Evolutionary conservation across 2,888 invertebrate species (phyloP), one percentile per base, ranked within the genome.

Genomic region (Zygaena filipendulae): DNA sequence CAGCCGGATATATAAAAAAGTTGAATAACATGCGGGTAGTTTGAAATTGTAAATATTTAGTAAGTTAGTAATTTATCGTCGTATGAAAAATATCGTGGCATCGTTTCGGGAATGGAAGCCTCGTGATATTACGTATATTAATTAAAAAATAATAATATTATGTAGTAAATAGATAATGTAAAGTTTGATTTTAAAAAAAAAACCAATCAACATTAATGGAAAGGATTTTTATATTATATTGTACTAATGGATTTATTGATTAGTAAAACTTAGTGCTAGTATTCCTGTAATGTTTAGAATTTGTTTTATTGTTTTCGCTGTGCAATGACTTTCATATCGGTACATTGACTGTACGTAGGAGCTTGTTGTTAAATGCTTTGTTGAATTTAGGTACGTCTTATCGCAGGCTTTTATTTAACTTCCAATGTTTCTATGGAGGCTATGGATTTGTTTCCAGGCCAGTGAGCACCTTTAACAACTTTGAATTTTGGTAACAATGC

Each of bases 81-180:
- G 52, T 54, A 56, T 57, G 54, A 57, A 52, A 54, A 50, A 49
- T 51, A 70, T 67, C 75, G 74, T 61, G 77, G 75, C 75, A 59
- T 57, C 63, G 51, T 63, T 64, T 52, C n/a, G 54, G 61, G 61
- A 63, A 61, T 59, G 56, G 56, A 62, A 44, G 74, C 79, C 77
- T 71, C 79, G 79, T 79, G 79, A 79, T 79, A 79, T 77, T 74
- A n/a, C n/a, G n/a, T n/a, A n/a, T n/a, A 72, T 68, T 62, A 74
- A 72, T 59, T 70, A 72, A 66, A 71, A 75, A 77, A 70, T 61
- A 60, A n/a, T n/a, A n/a, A n/a, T n/a, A n/a, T n/a, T n/a, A n/a
- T n/a, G n/a, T n/a, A n/a, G n/a, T n/a, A n/a, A n/a, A n/a, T n/a
- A n/a, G n/a, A n/a, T n/a, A n/a, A n/a, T n/a, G n/a, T n/a, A n/a